Evolutionary conservation across 2,888 invertebrate genomes (phyloP), one percentile per base, ranked within the genome.

Genomic region (Ophioninae sp.): DNA sequence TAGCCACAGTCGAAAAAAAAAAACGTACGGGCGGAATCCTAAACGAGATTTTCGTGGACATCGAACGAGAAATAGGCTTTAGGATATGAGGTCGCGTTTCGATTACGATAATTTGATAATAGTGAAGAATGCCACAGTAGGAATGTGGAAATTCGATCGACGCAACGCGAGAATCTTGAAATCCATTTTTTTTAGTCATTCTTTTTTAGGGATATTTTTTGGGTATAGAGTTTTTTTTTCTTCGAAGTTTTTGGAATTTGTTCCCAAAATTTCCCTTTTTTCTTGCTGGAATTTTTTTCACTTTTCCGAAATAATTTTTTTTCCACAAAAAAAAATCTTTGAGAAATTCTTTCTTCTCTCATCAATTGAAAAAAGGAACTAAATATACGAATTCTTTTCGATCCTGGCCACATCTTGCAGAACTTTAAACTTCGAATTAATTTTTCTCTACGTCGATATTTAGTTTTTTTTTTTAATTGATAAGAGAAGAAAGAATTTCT

Each of bases 1-100:
- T 51, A 22, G 20, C 44, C 41, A 59, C 44, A 23, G 73, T 61
- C 44, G 63, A 30, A 73, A 30, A 30, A 73, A 30, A 61, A 22
- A 7, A 20, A 72, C 17, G 51, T 30, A 56, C 30, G 17, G 9
- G 9, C 41, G 39, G n/a, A 59, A 23, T 22, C 61, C 20, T 61
- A 44, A 6, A 7, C 20, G 56, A n/a, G 37, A 17, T 72, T 61
- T 61, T 41, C 41, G 6, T 71, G n/a, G 13, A 67, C 3, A 51
- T 8, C 39, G 20, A 13, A 68, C 8, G 22, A 23, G 17, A 30
- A 17, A 17, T 17, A 51, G 23, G 2, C 3, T 51, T 51, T 13
- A 30, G 30, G 17, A 30, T 10, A 30, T 10, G 51, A 51, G 2
- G 51, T 51, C 51, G 51, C 5, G 30, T 30, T 30, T 30, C 30